These are phyloP conservation scores for Pseudomyrmex pallidus DNA, from an alignment of 1,140 invertebrate species.

Conservation along the genomic window DNA sequence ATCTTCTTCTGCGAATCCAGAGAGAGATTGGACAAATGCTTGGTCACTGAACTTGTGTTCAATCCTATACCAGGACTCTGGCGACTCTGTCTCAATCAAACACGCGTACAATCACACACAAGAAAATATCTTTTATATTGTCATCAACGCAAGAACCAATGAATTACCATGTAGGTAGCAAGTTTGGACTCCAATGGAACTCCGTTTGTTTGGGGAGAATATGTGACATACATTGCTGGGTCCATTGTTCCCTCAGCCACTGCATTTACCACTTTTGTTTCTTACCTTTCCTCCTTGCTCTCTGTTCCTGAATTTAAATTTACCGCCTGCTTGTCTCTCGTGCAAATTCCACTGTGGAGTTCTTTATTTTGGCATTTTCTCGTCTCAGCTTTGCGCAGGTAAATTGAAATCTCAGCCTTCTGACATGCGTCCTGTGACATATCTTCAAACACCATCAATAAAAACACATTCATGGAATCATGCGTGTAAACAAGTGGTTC, in stretches of 20 bases:
- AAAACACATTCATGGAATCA: background rate
- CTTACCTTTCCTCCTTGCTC: conserved; percentile 67
- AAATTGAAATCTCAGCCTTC: background rate
- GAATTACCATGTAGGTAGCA: conserved; percentile 92
- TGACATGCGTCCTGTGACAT: conserved; percentile 53
- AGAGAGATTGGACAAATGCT: conserved; percentile 86
- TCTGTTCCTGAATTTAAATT: conserved; percentile 60
- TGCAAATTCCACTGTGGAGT: background rate
- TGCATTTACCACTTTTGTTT: conserved; percentile 80
- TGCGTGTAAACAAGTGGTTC: background rate
- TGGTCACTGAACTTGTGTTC: conserved; percentile 84
- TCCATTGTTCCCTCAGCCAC: conserved; percentile 82
- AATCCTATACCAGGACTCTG: conserved; percentile 85
- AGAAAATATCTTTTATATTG: background rate
- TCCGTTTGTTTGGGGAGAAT: conserved; percentile 87
- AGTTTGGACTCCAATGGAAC: conserved; percentile 94
- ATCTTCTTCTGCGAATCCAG: conserved; percentile 86
- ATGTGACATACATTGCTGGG: conserved; percentile 84
- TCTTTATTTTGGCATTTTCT: conserved; percentile 13
- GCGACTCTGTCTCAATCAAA: conserved; percentile 84
- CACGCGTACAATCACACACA: conserved; percentile 1
- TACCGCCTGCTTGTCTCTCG: conserved; percentile 20
- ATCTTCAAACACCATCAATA: conserved; percentile 41
- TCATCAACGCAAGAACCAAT: background rate
- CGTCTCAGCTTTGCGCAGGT: background rate